Conservation (phyloP, 2,113 vertebrate species). For the Eptatretus burgeri region DNA sequence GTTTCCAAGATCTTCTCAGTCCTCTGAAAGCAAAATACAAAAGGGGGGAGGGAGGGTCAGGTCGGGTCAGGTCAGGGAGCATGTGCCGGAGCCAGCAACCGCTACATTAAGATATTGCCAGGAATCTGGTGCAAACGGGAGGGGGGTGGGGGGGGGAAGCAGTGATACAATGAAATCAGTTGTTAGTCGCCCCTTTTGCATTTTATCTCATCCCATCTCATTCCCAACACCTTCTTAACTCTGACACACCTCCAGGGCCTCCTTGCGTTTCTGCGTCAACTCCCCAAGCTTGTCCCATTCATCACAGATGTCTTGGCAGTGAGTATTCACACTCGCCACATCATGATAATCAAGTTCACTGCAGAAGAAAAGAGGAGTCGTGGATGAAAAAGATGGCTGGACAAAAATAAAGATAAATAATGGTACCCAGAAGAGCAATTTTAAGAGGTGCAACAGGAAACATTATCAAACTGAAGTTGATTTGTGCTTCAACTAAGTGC, state of each 20-base stretch:
- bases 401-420: too few species aligned
- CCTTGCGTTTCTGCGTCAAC: conserved; percentile 4
- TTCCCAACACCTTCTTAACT: too few species aligned
- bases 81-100: not conserved
- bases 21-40: not conserved
- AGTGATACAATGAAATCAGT: too few species aligned
- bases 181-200: too few species aligned
- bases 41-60: not conserved
- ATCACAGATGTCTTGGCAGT: conserved; percentile 3
- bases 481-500: too few species aligned
- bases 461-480: too few species aligned
- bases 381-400: not conserved
- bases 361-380: not conserved
- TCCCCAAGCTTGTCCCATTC: conserved; percentile 3
- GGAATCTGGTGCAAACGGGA: not conserved
- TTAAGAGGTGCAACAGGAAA: too few species aligned
- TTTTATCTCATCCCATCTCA: too few species aligned
- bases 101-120: not conserved
- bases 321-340: not conserved
- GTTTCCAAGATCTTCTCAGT: conserved; percentile 47
- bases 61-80: too few species aligned
- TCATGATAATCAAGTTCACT: conserved; percentile 3
- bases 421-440: too few species aligned
- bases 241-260: not conserved
- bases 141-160: too few species aligned